phyloP scores from a whole-genome alignment of 2,888 invertebrate species.

The Stegophylla sp. region DNA sequence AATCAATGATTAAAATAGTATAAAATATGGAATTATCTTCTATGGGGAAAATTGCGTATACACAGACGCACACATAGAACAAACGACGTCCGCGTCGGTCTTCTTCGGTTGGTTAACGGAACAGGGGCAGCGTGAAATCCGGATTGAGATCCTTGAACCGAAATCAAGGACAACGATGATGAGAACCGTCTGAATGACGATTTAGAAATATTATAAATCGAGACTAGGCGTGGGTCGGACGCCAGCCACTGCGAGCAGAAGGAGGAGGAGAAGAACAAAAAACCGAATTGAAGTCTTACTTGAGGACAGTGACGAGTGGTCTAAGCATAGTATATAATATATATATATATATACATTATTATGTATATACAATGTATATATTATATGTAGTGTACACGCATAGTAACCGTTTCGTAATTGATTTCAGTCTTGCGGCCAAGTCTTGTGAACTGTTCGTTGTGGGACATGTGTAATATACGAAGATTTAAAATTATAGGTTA shows the following conservation, averaged over 20 bases:
- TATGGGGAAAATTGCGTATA: too few species aligned
- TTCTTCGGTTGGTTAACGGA: slow-evolving; percentile 24
- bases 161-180: slow-evolving; percentile 26
- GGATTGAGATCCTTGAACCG: slow-evolving; percentile 44
- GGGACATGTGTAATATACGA: background rate
- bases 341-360: too few species aligned
- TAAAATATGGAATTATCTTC: too few species aligned
- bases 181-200: slow-evolving; percentile 38
- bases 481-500: background rate
- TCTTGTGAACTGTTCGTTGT: background rate
- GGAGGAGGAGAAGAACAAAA: slow-evolving; percentile 7
- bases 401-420: slow-evolving; percentile 14
- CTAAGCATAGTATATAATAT: background rate
- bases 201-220: slow-evolving; percentile 13
- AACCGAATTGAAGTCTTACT: slow-evolving; percentile 28
- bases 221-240: background rate
- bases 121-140: slow-evolving; percentile 41
- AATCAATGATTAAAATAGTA: too few species aligned
- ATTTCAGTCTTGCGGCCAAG: slow-evolving; percentile 12
- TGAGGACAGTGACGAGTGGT: slow-evolving; percentile 3
- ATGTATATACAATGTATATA: slow-evolving; percentile 5
- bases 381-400: background rate
- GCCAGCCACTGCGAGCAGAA: background rate
- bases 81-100: background rate
- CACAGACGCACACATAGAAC: background rate